phyloP scores from a whole-genome alignment of 2,113 vertebrate genomes.

The Haemorhous mexicanus region DNA sequence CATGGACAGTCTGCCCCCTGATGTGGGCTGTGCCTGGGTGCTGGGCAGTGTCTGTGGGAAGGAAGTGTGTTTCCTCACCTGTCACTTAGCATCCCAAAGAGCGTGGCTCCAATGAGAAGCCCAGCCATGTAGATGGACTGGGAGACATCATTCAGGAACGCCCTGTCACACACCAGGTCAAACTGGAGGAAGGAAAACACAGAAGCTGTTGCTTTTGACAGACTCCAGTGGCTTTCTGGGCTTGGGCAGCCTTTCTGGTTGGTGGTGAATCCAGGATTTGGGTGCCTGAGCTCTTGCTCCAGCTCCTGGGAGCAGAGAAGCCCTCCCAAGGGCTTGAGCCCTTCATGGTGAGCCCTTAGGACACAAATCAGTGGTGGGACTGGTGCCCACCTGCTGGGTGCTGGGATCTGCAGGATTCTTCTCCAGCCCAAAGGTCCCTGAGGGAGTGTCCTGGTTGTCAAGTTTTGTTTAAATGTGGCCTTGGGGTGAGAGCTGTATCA shows the following conservation, averaged over 20 bases:
- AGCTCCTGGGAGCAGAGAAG: not conserved
- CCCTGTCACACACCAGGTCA: conserved; percentile 81
- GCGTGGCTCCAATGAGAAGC: conserved; percentile 76
- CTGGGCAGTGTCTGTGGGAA: not conserved
- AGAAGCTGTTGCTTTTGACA: not conserved
- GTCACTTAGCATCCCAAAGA: conserved; percentile 83
- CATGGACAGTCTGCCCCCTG: not conserved
- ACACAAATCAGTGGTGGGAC: not conserved
- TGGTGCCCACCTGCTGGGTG: not conserved
- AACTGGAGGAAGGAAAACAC: conserved; percentile 73
- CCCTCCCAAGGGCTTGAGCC: not conserved
- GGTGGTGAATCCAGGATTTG: not conserved
- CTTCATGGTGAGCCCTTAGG: not conserved
- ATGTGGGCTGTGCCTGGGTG: not conserved
- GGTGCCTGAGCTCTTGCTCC: accelerated
- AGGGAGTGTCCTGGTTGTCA: not conserved
- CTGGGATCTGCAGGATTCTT: not conserved
- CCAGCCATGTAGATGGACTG: conserved; percentile 86
- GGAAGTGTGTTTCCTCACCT: conserved; percentile 64
- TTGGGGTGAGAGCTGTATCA: not conserved
- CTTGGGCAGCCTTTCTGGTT: not conserved
- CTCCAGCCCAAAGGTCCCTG: not conserved
- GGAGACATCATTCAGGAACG: conserved; percentile 71
- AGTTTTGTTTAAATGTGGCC: not conserved
- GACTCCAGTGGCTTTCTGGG: not conserved